These are phyloP conservation scores for Sinocyclocheilus maitianheensis DNA, from an alignment of 2,113 vertebrate species.

Conservation along the genomic window DNA sequence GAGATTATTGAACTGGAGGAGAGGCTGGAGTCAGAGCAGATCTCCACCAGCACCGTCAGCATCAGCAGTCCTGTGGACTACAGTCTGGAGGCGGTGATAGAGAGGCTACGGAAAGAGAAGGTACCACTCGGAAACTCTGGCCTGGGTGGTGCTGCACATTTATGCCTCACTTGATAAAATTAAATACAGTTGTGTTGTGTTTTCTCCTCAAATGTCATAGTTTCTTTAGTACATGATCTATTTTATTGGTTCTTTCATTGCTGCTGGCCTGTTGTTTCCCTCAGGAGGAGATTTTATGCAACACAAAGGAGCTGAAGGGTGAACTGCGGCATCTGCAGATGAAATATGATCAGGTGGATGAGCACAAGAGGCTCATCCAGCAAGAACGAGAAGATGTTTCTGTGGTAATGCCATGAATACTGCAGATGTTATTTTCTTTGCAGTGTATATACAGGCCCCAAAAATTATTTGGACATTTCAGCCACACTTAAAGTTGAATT, in stretches of 20 bases:
- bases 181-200: neutral
- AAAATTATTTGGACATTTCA: neutral
- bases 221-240: neutral
- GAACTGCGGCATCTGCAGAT: slow-evolving; percentile 64
- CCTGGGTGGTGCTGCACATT: neutral
- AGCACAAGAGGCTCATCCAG: slow-evolving; percentile 63
- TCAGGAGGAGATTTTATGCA: slow-evolving; percentile 70
- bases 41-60: slow-evolving; percentile 28
- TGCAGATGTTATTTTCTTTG: neutral
- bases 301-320: slow-evolving; percentile 59
- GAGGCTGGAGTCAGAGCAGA: slow-evolving; percentile 20
- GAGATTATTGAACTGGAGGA: slow-evolving; percentile 68
- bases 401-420: slow-evolving; percentile 62
- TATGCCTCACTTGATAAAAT: neutral
- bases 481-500: neutral
- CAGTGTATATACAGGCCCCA: neutral
- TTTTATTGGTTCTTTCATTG: neutral
- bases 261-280: slow-evolving; percentile 40
- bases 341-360: slow-evolving; percentile 57
- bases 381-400: slow-evolving; percentile 65
- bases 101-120: slow-evolving; percentile 69
- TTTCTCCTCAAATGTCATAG: neutral
- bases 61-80: slow-evolving; percentile 43
- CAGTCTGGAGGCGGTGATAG: slow-evolving; percentile 68
- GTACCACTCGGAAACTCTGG: slow-evolving; percentile 52